These are phyloP conservation scores for Oreochromis aureus DNA, from an alignment of 2,113 vertebrate species.

Conservation along the genomic window DNA sequence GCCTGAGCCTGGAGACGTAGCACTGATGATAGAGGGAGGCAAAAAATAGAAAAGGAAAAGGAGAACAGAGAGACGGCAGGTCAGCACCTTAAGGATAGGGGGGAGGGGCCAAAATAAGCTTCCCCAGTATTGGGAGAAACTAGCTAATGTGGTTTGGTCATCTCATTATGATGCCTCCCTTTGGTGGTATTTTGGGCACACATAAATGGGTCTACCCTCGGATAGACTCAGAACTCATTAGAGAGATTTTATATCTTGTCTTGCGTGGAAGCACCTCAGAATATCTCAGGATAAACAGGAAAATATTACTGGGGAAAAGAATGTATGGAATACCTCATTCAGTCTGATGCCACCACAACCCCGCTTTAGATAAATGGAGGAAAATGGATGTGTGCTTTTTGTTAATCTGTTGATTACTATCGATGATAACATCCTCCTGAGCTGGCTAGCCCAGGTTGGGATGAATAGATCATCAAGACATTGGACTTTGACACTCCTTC, in stretches of 20 bases:
- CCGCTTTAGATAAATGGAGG: not conserved
- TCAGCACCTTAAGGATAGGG: not conserved
- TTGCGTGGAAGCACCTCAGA: not conserved
- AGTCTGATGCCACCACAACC: not conserved
- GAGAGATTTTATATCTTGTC: not conserved
- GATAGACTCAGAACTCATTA: not conserved
- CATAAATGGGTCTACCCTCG: not conserved
- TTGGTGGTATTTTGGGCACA: not conserved
- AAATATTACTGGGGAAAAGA: not conserved
- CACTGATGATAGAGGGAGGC: not conserved
- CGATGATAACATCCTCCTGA: not conserved
- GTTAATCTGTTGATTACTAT: not conserved
- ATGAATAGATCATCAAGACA: not conserved
- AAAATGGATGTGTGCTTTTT: not conserved
- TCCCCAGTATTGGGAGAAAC: not conserved
- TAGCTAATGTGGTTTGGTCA: not conserved
- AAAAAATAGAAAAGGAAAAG: not conserved
- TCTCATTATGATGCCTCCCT: not conserved
- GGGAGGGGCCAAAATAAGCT: not conserved
- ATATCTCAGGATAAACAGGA: not conserved
- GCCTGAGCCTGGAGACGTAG: not conserved
- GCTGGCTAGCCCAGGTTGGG: not conserved
- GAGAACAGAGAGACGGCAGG: rapidly evolving
- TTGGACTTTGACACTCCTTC: not conserved
- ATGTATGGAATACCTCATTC: not conserved